A percentile compares a stretch with the other conserved stretches of the same genome.
Evolutionary conservation across 35 echinoderm and acorn worm species (phyloP).

Genomic region (Amphiura filiformis): DNA sequence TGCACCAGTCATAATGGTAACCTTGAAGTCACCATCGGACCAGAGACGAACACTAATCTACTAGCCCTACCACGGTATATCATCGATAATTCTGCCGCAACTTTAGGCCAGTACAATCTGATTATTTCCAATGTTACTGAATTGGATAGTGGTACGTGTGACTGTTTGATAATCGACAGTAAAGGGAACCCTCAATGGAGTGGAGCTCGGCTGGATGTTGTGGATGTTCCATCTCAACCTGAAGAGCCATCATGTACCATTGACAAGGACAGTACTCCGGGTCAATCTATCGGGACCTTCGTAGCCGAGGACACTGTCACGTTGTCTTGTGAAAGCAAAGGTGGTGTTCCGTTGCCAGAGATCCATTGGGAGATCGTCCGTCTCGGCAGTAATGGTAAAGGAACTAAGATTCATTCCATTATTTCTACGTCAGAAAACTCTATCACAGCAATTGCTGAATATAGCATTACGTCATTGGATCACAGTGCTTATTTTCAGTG

Average conservation of each 20-base stretch:
- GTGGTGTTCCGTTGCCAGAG: neutral
- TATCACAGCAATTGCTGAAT: neutral
- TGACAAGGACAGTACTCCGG: neutral
- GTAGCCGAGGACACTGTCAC: neutral
- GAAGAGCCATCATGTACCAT: neutral
- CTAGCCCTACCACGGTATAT: neutral
- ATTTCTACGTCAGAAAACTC: neutral
- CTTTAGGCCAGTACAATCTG: neutral
- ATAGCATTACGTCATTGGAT: neutral
- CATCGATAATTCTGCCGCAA: neutral
- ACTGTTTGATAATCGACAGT: neutral
- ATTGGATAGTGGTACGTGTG: neutral
- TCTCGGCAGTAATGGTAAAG: neutral
- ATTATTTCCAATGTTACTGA: neutral
- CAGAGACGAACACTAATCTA: neutral
- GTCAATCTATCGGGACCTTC: neutral
- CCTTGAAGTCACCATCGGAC: neutral
- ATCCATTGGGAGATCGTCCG: neutral
- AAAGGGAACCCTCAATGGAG: neutral
- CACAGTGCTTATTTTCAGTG: neutral
- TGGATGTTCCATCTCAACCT: neutral
- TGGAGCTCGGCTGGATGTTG: neutral
- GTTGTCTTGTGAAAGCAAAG: neutral
- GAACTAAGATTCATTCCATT: neutral
- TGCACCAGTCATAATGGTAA: neutral